phyloP scores from a whole-genome alignment of 2,113 vertebrate species.

The Lepisosteus oculatus region DNA sequence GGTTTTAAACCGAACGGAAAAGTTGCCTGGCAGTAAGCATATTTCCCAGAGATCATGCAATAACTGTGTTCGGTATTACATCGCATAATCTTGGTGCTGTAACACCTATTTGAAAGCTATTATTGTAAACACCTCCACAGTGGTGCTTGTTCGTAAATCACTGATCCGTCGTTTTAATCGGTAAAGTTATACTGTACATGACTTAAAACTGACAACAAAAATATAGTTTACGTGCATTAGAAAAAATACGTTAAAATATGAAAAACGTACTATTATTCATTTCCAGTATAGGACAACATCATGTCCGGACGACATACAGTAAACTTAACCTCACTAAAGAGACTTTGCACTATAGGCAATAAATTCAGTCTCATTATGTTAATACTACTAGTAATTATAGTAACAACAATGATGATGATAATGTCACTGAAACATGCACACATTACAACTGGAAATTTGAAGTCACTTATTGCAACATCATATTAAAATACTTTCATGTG shows the following conservation, averaged over 20 bases:
- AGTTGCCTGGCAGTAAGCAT: not conserved
- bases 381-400: slow-evolving; percentile 3
- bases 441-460: slow-evolving; percentile 13
- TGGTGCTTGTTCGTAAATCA: not conserved
- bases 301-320: not conserved
- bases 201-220: not conserved
- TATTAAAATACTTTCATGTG: slow-evolving; percentile 2
- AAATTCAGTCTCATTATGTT: not conserved
- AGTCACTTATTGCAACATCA: slow-evolving; percentile 23
- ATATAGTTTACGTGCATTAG: not conserved
- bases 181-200: not conserved
- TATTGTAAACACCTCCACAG: not conserved
- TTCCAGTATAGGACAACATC: not conserved
- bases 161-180: no score
- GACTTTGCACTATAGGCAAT: not conserved
- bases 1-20: not conserved
- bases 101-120: not conserved
- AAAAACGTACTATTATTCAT: not conserved
- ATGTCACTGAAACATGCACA: not conserved
- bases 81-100: not conserved
- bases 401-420: not conserved
- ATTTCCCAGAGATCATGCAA: not conserved
- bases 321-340: not conserved
- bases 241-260: not conserved
- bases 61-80: not conserved